phyloP scores from a whole-genome alignment of 2,888 invertebrate genomes.

The Diplazon laetatorius region DNA sequence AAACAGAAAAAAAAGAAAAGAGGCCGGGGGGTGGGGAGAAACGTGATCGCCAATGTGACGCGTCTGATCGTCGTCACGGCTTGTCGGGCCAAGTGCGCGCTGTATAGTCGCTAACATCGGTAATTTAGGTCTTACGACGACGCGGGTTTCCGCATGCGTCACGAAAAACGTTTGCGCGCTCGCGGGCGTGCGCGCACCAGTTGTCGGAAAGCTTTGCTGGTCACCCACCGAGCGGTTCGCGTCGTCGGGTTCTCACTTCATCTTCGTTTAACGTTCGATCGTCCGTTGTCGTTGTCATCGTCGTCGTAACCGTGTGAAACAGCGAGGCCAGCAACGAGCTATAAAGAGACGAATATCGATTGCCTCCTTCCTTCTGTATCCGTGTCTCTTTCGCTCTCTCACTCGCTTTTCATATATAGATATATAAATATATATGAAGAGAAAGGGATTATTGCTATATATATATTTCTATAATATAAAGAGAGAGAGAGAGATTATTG shows the following conservation, averaged over 20 bases:
- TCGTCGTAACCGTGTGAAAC: slow-evolving; percentile 25
- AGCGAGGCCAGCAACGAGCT: slow-evolving; percentile 27
- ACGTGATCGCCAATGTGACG: slow-evolving; percentile 35
- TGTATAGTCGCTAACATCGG: too few species aligned
- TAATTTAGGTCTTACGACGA: slow-evolving; percentile 41
- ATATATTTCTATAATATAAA: too few species aligned
- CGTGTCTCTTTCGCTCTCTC: too few species aligned
- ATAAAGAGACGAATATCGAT: slow-evolving; percentile 38
- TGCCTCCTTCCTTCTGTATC: slow-evolving; percentile 7
- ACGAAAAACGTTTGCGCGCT: slow-evolving; percentile 50
- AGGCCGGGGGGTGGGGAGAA: too few species aligned
- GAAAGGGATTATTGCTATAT: too few species aligned
- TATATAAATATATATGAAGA: slow-evolving; percentile 7
- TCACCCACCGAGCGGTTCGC: too few species aligned
- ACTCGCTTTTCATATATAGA: neutral
- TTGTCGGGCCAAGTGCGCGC: slow-evolving; percentile 33
- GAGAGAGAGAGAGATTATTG: too few species aligned
- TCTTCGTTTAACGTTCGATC: neutral
- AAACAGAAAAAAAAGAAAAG: neutral
- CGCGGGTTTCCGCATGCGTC: slow-evolving; percentile 69
- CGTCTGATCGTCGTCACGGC: slow-evolving; percentile 37
- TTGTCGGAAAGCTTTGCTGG: slow-evolving; percentile 57
- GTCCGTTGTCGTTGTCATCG: neutral
- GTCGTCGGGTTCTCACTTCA: neutral
- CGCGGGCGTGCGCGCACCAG: slow-evolving; percentile 25